phyloP scores from a whole-genome alignment of 2,888 invertebrate genomes.

The Epinotia bilunana region DNA sequence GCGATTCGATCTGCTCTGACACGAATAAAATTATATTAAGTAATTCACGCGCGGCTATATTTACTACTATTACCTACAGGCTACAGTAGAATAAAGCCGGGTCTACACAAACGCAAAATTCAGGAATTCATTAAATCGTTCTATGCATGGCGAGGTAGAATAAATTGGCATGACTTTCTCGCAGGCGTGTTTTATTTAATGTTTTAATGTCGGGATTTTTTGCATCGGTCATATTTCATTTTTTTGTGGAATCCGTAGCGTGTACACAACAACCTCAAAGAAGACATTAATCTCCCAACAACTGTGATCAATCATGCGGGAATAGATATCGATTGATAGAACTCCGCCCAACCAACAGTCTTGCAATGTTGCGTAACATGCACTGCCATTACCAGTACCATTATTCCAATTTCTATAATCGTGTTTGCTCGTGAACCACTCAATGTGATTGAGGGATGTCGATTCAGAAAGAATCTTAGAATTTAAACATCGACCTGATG shows the following conservation, averaged over 20 bases:
- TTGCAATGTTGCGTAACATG: conserved; percentile 15
- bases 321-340: conserved; percentile 36
- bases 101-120: background rate
- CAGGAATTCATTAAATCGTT: background rate
- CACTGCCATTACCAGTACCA: conserved; percentile 14
- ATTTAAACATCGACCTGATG: background rate
- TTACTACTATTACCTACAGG: conserved; percentile 7
- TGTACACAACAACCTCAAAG: conserved; percentile 18
- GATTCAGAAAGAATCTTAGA: background rate
- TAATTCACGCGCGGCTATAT: conserved; percentile 21
- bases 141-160: background rate
- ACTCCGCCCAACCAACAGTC: background rate
- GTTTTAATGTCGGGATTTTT: background rate
- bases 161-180: background rate
- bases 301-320: conserved; percentile 23
- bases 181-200: background rate
- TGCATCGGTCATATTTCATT: conserved; percentile 12
- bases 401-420: conserved; percentile 3
- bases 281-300: conserved; percentile 25
- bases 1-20: conserved; percentile 28
- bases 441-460: background rate
- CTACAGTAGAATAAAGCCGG: background rate
- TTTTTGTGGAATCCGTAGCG: conserved; percentile 18
- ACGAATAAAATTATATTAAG: background rate
- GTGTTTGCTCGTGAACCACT: background rate